Evolutionary conservation across 2,113 vertebrate species (phyloP).

Genomic region (Turdus rufiventris): DNA sequence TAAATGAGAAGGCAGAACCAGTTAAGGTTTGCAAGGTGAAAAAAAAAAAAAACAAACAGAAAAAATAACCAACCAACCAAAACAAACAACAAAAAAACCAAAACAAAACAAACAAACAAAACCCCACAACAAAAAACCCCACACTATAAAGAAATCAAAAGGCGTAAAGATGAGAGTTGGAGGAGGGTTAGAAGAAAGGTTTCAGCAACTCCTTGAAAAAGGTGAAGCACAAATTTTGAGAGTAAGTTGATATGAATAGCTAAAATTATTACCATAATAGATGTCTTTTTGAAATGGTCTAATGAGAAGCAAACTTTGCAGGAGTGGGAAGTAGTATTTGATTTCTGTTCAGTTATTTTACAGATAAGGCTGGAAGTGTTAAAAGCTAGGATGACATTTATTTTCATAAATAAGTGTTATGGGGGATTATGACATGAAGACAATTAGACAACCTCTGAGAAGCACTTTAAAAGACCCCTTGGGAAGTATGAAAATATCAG

Average conservation of each 20-base stretch:
- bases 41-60: neutral
- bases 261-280: neutral
- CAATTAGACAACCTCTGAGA: neutral
- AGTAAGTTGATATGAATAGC: neutral
- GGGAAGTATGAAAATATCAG: neutral
- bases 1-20: slow-evolving; percentile 47
- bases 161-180: neutral
- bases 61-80: neutral
- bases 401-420: neutral
- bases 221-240: neutral
- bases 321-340: neutral
- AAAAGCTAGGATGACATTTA: neutral
- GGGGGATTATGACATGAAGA: neutral
- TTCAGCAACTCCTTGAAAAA: neutral
- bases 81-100: neutral
- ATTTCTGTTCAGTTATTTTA: neutral
- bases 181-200: neutral
- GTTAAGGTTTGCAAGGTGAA: neutral
- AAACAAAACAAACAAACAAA: neutral
- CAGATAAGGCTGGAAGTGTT: neutral
- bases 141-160: neutral
- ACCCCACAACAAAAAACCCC: neutral
- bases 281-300: neutral
- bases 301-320: neutral
- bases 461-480: neutral